Base-by-base conservation (phyloP, 2,888 invertebrate genomes). In the Oxyscelio sp. region DNA sequence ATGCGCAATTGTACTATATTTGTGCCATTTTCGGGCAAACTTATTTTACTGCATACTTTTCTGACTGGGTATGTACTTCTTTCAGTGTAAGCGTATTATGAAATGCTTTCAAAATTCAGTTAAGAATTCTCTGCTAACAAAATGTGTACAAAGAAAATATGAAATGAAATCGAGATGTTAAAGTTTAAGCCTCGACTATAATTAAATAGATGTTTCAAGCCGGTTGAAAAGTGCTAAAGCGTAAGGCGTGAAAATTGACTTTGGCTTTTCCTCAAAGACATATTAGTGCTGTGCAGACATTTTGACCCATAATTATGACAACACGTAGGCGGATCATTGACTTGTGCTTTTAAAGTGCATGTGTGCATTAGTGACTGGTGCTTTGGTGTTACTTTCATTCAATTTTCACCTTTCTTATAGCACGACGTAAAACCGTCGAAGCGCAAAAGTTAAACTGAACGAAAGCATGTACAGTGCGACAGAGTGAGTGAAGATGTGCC, bases 261-360 rank as follows among this genome's bases (percentile, higher is more conserved):
- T 78, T 63, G 38, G 73, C 45, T 77, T 75, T 65, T 43, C 31
- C 59, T 65, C 71, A 61, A 83, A 88, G 81, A 86, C 81, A 90
- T 87, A 87, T 91, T 89, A 89, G 92, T 92, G 92, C 92, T 90
- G 92, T 92, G 92, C 92, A 90, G 90, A 90, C 90, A 91, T 90
- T 89, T 89, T 79, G 86, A 88, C 87, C 85, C 74, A 88, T 88
- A 83, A 89, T 73, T 54, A 71, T 38, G 68, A 66, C 61, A 74
- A 66, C 65, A 50, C 50, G 48, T 66, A 19, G 34, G 31, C 21
- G 48, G 63, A 50, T 73, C 45, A 56, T 63, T 71, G 75, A 66
- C 52, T 70, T 61, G 81, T 82, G 78, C 71, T 73, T 27, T 56
- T 27, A 73, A 77, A 79, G 79, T 84, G 86, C 84, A 74, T 81